Evolutionary conservation across 2,888 invertebrate genomes (phyloP), one percentile per base, ranked within the genome.

Genomic region (Lasioglossum zephyrum): DNA sequence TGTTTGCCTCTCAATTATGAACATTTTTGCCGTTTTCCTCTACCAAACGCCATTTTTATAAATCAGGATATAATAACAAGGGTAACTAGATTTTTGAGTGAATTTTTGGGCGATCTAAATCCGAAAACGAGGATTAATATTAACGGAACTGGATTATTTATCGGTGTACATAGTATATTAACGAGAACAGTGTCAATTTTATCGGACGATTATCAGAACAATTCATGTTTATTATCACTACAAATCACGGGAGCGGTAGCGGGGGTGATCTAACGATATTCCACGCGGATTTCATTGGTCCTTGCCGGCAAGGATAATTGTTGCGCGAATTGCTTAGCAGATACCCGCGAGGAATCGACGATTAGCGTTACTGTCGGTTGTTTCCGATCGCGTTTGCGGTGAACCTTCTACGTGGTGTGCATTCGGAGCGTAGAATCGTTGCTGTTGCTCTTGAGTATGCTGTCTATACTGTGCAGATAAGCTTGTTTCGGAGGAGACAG

Each of bases 231-330:
- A 41, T 69, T 41, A 11, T 39, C 39, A 39, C 69, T 36, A 41
- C 69, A 36, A 41, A 41, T 41, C 69, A 69, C n/a, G 41, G 22
- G 4, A 9, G 1, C 22, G 22, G 39, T 1, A 5, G 36, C 39
- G 22, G 39, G 69, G 36, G 11, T 41, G 69, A 69, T 69, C 36
- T n/a, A 69, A 69, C 69, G 69, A 69, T 69, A 77, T 82, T 77
- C 83, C n/a, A 44, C 13, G 13, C n/a, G 49, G 81, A 84, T 60
- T 77, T 76, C 74, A 73, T 63, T 79, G 84, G 83, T 82, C 84
- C 80, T 82, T 86, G 82, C 79, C 63, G n/a, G 79, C 82, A 63
- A 86, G 80, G 87, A 89, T 88, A 90, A 91, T 91, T 89, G 89
- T 90, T 39, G 74, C 83, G 88, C 77, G 89, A 87, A 81, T 88